These are phyloP conservation scores for Polia nebulosa DNA, from an alignment of 2,888 invertebrate genomes.

Conservation along the genomic window DNA sequence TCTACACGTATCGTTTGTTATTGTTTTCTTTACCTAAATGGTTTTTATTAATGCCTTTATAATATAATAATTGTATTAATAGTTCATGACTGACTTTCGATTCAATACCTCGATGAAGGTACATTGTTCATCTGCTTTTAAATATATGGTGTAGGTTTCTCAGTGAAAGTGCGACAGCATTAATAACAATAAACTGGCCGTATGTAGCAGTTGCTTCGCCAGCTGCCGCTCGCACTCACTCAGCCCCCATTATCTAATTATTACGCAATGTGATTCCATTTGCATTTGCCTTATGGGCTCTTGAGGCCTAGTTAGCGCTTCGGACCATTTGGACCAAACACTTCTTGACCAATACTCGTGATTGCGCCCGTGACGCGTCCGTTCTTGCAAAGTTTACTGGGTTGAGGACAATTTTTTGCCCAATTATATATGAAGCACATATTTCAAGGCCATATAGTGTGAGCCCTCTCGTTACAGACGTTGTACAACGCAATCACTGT, in stretches of 20 bases:
- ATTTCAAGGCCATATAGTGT: slow-evolving; percentile 14
- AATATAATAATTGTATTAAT: slow-evolving; percentile 28
- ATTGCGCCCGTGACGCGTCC: slow-evolving; percentile 67
- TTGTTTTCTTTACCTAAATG: slow-evolving; percentile 57
- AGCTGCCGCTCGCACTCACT: slow-evolving; percentile 66
- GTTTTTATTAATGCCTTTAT: slow-evolving; percentile 30
- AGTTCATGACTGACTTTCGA: slow-evolving; percentile 57
- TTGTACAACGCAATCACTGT: neutral
- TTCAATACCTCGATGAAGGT: slow-evolving; percentile 56
- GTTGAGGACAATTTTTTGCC: slow-evolving; percentile 16
- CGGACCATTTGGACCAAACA: slow-evolving; percentile 70
- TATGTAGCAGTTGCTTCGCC: slow-evolving; percentile 70
- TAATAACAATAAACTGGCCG: slow-evolving; percentile 68
- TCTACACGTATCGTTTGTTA: slow-evolving; percentile 63
- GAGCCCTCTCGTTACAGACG: slow-evolving; percentile 3
- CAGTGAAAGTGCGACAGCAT: slow-evolving; percentile 81
- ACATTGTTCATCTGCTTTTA: slow-evolving; percentile 54
- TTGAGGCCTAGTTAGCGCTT: slow-evolving; percentile 74
- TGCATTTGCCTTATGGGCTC: slow-evolving; percentile 76
- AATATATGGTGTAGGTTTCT: slow-evolving; percentile 50
- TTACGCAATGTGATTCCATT: slow-evolving; percentile 80
- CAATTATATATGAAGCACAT: slow-evolving; percentile 11
- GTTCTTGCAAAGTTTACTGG: slow-evolving; percentile 62
- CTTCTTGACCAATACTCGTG: slow-evolving; percentile 77
- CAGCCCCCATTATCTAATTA: slow-evolving; percentile 80